Percentiles rank a stretch among this genome's conserved stretches.
These are phyloP conservation scores for Parazoanthus darwini DNA, from an alignment of 92 coral and sea anemone species.

Conservation along the genomic window DNA sequence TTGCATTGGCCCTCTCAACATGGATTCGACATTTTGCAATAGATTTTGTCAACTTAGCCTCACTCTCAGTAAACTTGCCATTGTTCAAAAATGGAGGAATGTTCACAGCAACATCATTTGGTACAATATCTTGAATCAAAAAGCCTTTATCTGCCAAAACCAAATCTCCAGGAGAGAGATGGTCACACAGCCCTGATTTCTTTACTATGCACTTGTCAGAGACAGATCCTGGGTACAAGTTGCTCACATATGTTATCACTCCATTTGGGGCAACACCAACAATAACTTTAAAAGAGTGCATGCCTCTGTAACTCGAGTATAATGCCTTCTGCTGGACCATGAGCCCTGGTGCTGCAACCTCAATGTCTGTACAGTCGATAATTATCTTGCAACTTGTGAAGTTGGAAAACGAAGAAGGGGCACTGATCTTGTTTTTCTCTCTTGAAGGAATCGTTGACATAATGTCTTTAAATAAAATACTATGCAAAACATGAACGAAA, in stretches of 20 bases:
- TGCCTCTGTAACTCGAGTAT: conserved; percentile 49
- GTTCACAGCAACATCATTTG: conserved; percentile 45
- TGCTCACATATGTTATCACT: conserved; percentile 54
- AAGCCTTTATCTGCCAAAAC: conserved; percentile 52
- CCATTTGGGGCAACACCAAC: conserved; percentile 68
- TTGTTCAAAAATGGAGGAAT: conserved; percentile 47
- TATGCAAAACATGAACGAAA: conserved; percentile 40
- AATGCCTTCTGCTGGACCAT: conserved; percentile 41
- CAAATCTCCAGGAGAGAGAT: conserved; percentile 42
- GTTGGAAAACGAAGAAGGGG: conserved; percentile 51
- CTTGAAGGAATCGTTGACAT: conserved; percentile 48
- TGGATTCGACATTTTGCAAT: conserved; percentile 39
- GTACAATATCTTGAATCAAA: conserved; percentile 40
- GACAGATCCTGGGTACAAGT: conserved; percentile 54
- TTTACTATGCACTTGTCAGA: conserved; percentile 54
- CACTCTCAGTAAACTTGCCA: conserved; percentile 45
- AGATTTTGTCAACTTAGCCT: conserved; percentile 37
- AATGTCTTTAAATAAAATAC: conserved; percentile 36
- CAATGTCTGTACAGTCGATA: conserved; percentile 65
- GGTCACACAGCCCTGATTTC: conserved; percentile 35
- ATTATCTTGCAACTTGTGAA: conserved; percentile 47
- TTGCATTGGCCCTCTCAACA: conserved; percentile 44
- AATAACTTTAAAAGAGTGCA: conserved; percentile 55
- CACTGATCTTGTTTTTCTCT: conserved; percentile 47
- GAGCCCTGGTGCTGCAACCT: conserved; percentile 54